A percentile compares a stretch with the other conserved stretches of the same genome.
Evolutionary conservation across 2,797 vertebrate genomes (phyloP).

Genomic region (Notolabrus celidotus): DNA sequence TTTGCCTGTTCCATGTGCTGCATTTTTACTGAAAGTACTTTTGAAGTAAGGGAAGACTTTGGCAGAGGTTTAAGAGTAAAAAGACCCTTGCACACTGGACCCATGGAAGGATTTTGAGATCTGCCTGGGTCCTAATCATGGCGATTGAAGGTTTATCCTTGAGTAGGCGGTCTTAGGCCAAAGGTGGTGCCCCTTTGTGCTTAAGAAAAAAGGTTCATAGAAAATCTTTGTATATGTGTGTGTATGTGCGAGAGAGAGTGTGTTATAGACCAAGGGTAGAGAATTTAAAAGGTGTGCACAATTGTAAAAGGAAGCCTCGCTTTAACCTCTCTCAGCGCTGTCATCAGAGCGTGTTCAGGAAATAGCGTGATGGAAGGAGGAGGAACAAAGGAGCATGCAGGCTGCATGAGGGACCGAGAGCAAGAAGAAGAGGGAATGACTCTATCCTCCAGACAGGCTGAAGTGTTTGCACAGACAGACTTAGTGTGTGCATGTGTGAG

Average conservation of each 20-base stretch:
- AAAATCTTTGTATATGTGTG: constrained; percentile 16
- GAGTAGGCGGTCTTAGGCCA: constrained; percentile 45
- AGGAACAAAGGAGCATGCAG: constrained; percentile 54
- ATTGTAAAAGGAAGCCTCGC: constrained; percentile 43
- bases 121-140: constrained; percentile 36
- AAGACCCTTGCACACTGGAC: constrained; percentile 30
- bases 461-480: constrained; percentile 56
- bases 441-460: constrained; percentile 53
- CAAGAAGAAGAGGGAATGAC: constrained; percentile 39
- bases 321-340: constrained; percentile 63
- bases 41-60: constrained; percentile 39
- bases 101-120: constrained; percentile 50
- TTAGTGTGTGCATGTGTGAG: constrained; percentile 18
- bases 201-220: constrained; percentile 21
- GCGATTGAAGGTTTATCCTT: constrained; percentile 40
- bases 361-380: constrained; percentile 55
- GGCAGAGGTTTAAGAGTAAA: constrained; percentile 35
- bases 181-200: constrained; percentile 22
- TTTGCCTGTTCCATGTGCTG: constrained; percentile 8
- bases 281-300: constrained; percentile 23
- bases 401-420: constrained; percentile 49
- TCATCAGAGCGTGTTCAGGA: constrained; percentile 63
- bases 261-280: constrained; percentile 25
- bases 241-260: background rate
- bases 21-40: constrained; percentile 46